These are phyloP conservation scores for Pristionchus entomophagus DNA, from an alignment of 2,888 invertebrate genomes.

Conservation along the genomic window DNA sequence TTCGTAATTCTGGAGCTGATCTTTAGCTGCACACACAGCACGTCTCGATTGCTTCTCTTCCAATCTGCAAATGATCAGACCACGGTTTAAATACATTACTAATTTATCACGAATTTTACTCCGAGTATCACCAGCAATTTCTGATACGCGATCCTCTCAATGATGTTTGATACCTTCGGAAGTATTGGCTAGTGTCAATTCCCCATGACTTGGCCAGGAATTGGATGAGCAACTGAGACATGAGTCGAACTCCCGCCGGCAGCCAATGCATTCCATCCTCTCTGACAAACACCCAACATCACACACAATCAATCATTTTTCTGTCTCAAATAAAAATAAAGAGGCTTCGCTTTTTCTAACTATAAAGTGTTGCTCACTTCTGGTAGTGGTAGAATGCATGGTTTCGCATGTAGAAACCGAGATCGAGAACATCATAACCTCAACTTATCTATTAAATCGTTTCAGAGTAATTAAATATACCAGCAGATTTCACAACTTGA, in stretches of 20 bases:
- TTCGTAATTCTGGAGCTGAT: neutral
- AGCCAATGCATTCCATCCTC: constrained; percentile 35
- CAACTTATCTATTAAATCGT: neutral
- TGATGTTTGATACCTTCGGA: neutral
- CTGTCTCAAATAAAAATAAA: no score
- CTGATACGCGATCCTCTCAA: neutral
- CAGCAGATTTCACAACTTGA: constrained; percentile 54
- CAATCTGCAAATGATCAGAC: neutral
- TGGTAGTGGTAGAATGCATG: constrained; percentile 51
- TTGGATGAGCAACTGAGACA: neutral
- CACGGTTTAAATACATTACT: no score
- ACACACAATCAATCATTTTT: neutral
- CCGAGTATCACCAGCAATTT: no score
- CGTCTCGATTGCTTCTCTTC: neutral
- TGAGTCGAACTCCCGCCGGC: neutral
- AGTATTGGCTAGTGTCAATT: neutral
- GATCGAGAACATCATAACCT: constrained; percentile 62
- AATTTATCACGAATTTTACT: no score
- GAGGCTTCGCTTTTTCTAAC: no score
- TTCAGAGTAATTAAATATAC: neutral
- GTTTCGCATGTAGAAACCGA: constrained; percentile 56
- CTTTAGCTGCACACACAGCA: neutral
- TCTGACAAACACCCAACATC: neutral
- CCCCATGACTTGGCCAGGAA: constrained; percentile 35
- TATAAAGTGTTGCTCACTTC: neutral